Evolutionary conservation across 2,797 vertebrate species (phyloP), one percentile per base, ranked within the genome.

Genomic region (Myiothlypis coronata): DNA sequence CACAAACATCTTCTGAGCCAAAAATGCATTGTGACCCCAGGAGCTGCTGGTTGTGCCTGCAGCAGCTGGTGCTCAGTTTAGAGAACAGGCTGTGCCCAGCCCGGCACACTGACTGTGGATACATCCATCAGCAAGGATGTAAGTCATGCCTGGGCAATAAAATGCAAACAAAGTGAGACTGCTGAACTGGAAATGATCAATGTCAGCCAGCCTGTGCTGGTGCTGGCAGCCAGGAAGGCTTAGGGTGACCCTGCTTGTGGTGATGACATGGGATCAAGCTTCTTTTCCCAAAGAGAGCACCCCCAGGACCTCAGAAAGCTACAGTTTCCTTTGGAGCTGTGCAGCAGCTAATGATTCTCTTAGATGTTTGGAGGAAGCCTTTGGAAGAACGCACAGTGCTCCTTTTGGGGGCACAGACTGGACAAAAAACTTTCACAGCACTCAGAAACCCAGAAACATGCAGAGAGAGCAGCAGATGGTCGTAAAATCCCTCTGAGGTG

Each of bases 181-280:
- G 39, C 2, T 61, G 2, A 59, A 17, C 28, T 80, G 44, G 49
- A 81, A 94, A 86, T 49, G 26, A 49, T 92, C 49, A 12, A 0
- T 49, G 49, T 67, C 60, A 41, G 0, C 0, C 1, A 0, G 24
- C 61, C 32, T 57, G n/a, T 2, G 3, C 16, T 61, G 39, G 46
- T 0, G 0, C 28, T 55, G n/a, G 41, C 49, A 82, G 39, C 34
- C 19, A 55, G 52, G 14, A 84, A 26, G 56, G 11, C 17, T 78
- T 39, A 13, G 32, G 28, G 12, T 46, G 35, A 27, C 65, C 14
- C 52, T 89, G 27, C 8, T 34, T 46, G 10, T 11, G 23, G 35
- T 49, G 11, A 13, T 57, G 59, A 32, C 2, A 1, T 2, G 7
- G 23, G 26, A 46, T 41, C 35, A 76, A 82, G 34, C 10, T 83